Conservation (phyloP, 2,113 vertebrate species). For the Micromys minutus region DNA sequence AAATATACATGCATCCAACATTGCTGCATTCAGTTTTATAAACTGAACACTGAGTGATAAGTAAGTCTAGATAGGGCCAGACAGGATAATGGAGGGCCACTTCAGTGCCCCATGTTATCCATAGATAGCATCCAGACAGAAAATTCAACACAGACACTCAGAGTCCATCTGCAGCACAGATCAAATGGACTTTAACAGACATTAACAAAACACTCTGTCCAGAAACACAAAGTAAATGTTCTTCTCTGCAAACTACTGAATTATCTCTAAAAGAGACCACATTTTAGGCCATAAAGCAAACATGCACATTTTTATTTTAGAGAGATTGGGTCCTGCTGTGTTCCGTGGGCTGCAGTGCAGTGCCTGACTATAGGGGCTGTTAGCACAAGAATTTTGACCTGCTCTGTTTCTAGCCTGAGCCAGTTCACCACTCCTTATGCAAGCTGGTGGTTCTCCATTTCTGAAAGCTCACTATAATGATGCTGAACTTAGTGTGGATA, state of each 20-base stretch:
- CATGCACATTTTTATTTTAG: background rate
- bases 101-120: background rate
- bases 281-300: background rate
- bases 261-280: background rate
- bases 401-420: background rate
- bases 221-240: background rate
- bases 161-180: background rate
- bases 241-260: background rate
- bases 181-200: background rate
- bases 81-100: background rate
- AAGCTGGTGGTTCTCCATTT: accelerated
- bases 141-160: background rate
- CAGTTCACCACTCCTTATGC: background rate
- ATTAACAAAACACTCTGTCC: background rate
- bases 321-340: background rate
- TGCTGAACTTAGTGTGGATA: background rate
- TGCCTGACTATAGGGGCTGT: background rate
- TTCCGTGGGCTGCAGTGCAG: background rate
- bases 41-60: background rate
- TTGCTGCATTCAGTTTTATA: background rate
- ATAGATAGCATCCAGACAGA: background rate
- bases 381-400: background rate
- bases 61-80: background rate
- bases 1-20: background rate
- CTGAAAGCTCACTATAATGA: background rate